A percentile compares a stretch with the other conserved stretches of the same genome.
phyloP scores from a whole-genome alignment of 2,888 invertebrate genomes.

The Melinaea menophilus region DNA sequence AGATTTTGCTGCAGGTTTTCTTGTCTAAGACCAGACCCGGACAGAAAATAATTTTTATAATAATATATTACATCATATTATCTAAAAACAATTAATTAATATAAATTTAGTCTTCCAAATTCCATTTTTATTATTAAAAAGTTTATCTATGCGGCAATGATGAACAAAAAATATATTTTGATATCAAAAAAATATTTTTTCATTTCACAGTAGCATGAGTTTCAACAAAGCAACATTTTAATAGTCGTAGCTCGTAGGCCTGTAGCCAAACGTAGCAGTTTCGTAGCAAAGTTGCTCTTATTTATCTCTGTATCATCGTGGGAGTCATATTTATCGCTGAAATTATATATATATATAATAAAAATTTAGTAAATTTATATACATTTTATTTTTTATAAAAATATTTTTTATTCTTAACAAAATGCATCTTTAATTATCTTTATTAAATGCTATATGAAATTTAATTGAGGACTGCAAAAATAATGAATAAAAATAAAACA shows the following conservation, averaged over 20 bases:
- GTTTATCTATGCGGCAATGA: not conserved
- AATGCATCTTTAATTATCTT: not conserved
- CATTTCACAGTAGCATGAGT: conserved; percentile 1
- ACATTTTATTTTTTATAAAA: not conserved
- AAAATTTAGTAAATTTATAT: not conserved
- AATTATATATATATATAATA: not conserved
- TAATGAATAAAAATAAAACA: conserved; percentile 18
- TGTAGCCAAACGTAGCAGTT: conserved; percentile 15
- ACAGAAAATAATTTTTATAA: too few species aligned
- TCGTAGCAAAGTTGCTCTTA: conserved; percentile 17
- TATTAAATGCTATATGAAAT: not conserved
- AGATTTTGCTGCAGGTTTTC: too few species aligned
- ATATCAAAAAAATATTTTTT: conserved; percentile 7
- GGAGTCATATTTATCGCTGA: not conserved
- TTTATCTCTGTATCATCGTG: conserved; percentile 1
- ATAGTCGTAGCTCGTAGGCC: conserved; percentile 18
- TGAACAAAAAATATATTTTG: not conserved
- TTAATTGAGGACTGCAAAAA: not conserved
- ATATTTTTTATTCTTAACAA: not conserved
- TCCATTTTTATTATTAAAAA: not conserved
- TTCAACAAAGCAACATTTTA: conserved; percentile 30
- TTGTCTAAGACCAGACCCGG: too few species aligned
- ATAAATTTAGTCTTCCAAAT: too few species aligned
- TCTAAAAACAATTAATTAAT: too few species aligned
- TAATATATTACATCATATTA: too few species aligned